phyloP scores from a whole-genome alignment of 2,113 vertebrate species.

The Cottus gobio region DNA sequence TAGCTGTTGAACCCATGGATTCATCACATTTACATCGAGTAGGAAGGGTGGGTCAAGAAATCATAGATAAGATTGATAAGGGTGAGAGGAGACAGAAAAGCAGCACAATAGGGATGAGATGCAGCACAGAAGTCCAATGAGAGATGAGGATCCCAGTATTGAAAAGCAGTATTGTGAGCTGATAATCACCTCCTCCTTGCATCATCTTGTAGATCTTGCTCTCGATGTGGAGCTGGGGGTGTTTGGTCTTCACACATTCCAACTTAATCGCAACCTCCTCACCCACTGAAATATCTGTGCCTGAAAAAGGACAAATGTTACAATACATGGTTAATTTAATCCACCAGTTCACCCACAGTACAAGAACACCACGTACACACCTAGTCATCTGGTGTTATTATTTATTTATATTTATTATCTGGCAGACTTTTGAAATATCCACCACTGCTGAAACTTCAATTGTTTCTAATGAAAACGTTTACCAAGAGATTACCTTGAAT shows the following conservation, averaged over 20 bases:
- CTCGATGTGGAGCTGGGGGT: conserved; percentile 97
- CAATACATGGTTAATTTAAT: not conserved
- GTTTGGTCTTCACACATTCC: conserved; percentile 98
- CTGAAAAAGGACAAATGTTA: conserved; percentile 68
- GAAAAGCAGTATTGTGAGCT: not conserved
- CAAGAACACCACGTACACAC: not conserved
- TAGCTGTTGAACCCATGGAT: too few relatives aligned
- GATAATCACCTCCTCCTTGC: conserved; percentile 89
- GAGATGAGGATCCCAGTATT: not conserved
- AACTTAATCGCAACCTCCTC: conserved; percentile 97
- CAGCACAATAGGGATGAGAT: not conserved
- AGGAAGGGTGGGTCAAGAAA: too few relatives aligned
- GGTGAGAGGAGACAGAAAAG: too few relatives aligned
- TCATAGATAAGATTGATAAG: not conserved
- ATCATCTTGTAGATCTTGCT: conserved; percentile 99
- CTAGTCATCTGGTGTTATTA: not conserved
- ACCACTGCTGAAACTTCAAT: not conserved
- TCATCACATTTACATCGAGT: too few relatives aligned
- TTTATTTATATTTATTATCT: not conserved
- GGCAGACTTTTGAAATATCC: not conserved
- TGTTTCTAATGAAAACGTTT: not conserved
- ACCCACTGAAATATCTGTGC: conserved; percentile 95
- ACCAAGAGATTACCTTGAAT: not conserved
- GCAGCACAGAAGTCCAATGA: not conserved
- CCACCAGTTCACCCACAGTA: not conserved